Conservation (phyloP, 2,113 vertebrate species). For the Saccopteryx bilineata region DNA sequence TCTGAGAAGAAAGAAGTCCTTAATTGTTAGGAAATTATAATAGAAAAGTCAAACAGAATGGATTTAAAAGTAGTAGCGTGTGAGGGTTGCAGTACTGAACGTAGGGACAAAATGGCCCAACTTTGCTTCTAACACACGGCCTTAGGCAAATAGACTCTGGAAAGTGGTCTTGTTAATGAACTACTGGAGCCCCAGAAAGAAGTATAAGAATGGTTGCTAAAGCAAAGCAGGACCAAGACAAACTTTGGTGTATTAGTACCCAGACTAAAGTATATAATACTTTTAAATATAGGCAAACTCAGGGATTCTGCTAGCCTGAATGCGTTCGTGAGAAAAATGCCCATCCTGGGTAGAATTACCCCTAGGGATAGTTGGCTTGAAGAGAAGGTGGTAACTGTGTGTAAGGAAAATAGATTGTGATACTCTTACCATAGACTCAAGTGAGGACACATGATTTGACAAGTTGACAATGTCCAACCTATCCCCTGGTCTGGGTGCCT, state of each 20-base stretch:
- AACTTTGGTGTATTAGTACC: not conserved
- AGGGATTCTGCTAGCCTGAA: not conserved
- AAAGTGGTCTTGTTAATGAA: conserved; percentile 21
- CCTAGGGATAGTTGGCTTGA: not conserved
- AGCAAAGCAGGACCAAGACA: not conserved
- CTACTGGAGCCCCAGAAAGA: not conserved
- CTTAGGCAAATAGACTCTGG: not conserved
- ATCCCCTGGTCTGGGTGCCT: not conserved
- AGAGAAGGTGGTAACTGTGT: conserved; percentile 14
- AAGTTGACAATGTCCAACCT: not conserved
- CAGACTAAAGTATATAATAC: not conserved
- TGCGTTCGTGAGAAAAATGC: not conserved
- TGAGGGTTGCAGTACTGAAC: not conserved
- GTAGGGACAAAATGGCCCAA: not conserved
- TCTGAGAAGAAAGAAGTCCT: not conserved
- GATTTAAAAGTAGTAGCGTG: not conserved
- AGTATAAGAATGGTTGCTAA: conserved; percentile 3
- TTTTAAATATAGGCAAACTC: not conserved
- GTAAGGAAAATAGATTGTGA: not conserved
- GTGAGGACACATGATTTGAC: not conserved
- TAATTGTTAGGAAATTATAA: conserved; percentile 29
- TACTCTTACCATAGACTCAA: not conserved
- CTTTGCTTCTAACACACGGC: not conserved
- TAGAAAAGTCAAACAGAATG: not conserved
- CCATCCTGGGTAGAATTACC: not conserved